These are phyloP conservation scores for Lucilia cuprina DNA, from an alignment of 1,140 invertebrate genomes.

Conservation along the genomic window DNA sequence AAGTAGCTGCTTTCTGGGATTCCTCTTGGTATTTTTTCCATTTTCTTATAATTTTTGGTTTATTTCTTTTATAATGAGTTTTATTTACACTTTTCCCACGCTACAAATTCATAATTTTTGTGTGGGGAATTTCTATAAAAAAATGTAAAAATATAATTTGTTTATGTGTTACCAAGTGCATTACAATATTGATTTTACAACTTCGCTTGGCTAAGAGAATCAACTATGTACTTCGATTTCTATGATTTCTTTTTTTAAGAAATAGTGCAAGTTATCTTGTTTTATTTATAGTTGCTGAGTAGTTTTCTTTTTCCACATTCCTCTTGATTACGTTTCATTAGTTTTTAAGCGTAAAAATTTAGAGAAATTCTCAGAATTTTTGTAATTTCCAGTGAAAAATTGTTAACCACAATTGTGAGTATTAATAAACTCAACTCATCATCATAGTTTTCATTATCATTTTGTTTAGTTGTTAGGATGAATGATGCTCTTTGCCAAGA, in stretches of 20 bases:
- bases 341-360: not conserved
- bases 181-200: not conserved
- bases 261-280: too few relatives aligned
- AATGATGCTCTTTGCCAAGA: too few relatives aligned
- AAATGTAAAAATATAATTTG: not conserved
- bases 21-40: not conserved
- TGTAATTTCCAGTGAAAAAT: conserved; percentile 14
- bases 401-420: not conserved
- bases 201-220: not conserved
- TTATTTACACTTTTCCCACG: conserved; percentile 31
- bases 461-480: too few relatives aligned
- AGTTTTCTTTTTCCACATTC: not conserved
- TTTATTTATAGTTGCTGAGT: too few relatives aligned
- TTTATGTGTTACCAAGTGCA: not conserved
- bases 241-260: too few relatives aligned
- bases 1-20: not conserved
- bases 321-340: not conserved
- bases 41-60: not conserved
- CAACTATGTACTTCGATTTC: too few relatives aligned
- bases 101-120: conserved; percentile 24
- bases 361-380: conserved; percentile 11
- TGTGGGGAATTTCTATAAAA: not conserved
- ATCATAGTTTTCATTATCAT: not conserved
- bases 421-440: not conserved
- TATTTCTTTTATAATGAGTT: conserved; percentile 22